A percentile compares a stretch with the other conserved stretches of the same genome.
Conservation (phyloP, 2,888 invertebrate species). For the Allacma fusca region DNA sequence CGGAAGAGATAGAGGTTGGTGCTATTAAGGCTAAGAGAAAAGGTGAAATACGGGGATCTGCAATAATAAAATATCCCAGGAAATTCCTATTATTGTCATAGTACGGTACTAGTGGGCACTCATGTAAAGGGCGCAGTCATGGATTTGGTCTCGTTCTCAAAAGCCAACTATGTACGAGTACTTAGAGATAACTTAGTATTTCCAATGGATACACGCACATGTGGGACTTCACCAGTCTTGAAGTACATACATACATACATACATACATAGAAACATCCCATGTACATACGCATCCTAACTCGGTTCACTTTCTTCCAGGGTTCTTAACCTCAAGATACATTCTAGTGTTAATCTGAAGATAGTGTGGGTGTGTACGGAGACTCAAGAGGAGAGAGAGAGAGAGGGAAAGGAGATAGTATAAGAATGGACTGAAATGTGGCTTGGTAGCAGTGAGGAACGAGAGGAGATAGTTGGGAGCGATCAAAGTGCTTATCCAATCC, state of each 20-base stretch:
- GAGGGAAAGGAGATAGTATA: not conserved
- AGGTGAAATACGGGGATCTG: slow-evolving; percentile 28
- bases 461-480: not conserved
- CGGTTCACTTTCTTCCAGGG: slow-evolving; percentile 9
- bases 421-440: slow-evolving; percentile 15
- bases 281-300: not conserved
- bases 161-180: too few species aligned
- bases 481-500: not conserved
- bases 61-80: slow-evolving; percentile 27
- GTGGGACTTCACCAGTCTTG: too few species aligned
- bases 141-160: too few species aligned
- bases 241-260: too few species aligned
- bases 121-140: too few species aligned
- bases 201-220: too few species aligned
- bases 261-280: too few species aligned
- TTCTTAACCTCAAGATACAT: slow-evolving; percentile 24
- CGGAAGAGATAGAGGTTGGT: not conserved
- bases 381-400: too few species aligned
- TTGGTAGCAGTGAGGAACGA: not conserved
- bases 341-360: slow-evolving; percentile 11
- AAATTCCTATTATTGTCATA: slow-evolving; percentile 20
- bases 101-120: too few species aligned
- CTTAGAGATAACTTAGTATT: too few species aligned
- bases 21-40: slow-evolving; percentile 14
- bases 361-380: slow-evolving; percentile 22